A percentile compares a stretch with the other conserved stretches of the same genome.
Evolutionary conservation across 2,888 invertebrate genomes (phyloP).

Genomic region (Limenitis camilla): DNA sequence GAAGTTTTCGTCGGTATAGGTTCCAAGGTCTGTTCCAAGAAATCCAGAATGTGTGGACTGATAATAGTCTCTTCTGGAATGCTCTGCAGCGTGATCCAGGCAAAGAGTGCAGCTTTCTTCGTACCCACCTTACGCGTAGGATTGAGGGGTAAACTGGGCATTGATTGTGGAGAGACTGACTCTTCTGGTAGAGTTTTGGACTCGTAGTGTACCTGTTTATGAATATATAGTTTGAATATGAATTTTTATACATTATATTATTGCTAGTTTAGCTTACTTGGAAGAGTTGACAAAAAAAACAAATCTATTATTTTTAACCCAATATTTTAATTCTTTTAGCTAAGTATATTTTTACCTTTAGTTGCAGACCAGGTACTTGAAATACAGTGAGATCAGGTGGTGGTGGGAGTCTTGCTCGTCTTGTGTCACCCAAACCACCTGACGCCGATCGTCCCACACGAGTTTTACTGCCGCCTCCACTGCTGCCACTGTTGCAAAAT

Average conservation of each 20-base stretch:
- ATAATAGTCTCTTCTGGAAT: constrained; percentile 98
- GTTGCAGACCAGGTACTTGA: constrained; percentile 92
- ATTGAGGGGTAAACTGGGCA: constrained; percentile 20
- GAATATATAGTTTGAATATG: not conserved
- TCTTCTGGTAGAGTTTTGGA: constrained; percentile 83
- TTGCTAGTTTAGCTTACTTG: too few species aligned
- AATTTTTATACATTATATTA: too few species aligned
- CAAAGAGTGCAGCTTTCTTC: constrained; percentile 92
- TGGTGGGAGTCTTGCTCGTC: constrained; percentile 55
- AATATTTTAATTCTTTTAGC: too few species aligned
- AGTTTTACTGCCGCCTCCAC: constrained; percentile 72
- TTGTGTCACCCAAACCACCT: constrained; percentile 36
- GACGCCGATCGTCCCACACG: constrained; percentile 78
- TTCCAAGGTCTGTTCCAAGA: constrained; percentile 96
- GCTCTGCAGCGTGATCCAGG: constrained; percentile 97
- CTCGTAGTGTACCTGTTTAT: constrained; percentile 80
- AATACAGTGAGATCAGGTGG: constrained; percentile 88
- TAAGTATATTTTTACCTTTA: constrained; percentile 75
- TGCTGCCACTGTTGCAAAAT: not conserved
- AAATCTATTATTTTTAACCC: too few species aligned
- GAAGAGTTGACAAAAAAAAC: too few species aligned
- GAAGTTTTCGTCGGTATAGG: constrained; percentile 87
- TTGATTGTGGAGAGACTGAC: constrained; percentile 56
- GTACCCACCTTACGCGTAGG: constrained; percentile 74
- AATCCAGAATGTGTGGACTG: constrained; percentile 96